Conservation (phyloP, 2,113 vertebrate species). For the Oreochromis aureus region DNA sequence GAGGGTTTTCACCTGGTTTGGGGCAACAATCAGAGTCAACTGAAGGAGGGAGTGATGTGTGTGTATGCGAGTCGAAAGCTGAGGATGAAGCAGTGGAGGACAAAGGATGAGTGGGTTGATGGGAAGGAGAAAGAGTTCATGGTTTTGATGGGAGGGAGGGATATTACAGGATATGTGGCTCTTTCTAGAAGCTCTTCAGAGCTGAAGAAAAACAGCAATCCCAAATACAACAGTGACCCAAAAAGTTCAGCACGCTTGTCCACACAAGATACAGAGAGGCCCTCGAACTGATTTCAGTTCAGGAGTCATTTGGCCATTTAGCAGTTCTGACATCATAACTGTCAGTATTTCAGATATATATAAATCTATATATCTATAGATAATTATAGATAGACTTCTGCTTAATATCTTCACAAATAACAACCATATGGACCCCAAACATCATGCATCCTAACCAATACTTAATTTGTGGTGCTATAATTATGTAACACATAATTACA, state of each 20-base stretch:
- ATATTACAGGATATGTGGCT: neutral
- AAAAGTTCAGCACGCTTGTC: neutral
- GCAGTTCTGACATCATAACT: neutral
- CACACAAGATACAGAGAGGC: neutral
- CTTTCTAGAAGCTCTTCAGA: neutral
- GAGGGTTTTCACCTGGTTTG: neutral
- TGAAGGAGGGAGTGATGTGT: neutral
- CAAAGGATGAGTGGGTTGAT: slow-evolving; percentile 21
- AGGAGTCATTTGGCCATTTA: neutral
- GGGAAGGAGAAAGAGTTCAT: slow-evolving; percentile 2
- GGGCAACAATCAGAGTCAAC: neutral
- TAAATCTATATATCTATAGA: neutral
- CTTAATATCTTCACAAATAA: neutral
- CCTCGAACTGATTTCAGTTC: neutral
- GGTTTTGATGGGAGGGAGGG: neutral
- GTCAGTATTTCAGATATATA: neutral
- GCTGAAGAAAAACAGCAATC: neutral
- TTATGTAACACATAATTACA: neutral
- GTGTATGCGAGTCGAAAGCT: neutral
- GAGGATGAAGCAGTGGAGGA: neutral
- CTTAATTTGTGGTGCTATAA: neutral
- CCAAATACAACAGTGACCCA: neutral
- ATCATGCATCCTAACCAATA: neutral
- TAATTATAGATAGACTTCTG: neutral
- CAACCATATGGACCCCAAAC: neutral